phyloP scores from a whole-genome alignment of 1,140 invertebrate species.

The Linepithema humile region DNA sequence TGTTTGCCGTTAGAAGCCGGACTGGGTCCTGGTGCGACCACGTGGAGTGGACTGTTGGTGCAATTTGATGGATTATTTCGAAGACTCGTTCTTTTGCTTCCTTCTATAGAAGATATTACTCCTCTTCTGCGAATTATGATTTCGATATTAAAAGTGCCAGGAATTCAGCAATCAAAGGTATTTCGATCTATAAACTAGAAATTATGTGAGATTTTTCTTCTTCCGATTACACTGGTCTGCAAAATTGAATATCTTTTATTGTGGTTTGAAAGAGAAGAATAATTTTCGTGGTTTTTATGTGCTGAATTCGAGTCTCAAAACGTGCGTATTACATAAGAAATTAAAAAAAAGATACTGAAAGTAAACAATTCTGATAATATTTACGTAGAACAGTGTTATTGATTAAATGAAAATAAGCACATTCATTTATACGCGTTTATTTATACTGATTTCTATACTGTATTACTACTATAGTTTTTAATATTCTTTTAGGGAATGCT shows the following conservation, averaged over 20 bases:
- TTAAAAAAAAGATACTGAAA: too few relatives aligned
- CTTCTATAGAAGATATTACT: conserved; percentile 90
- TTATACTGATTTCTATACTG: too few relatives aligned
- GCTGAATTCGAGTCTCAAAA: too few relatives aligned
- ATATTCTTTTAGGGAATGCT: conserved; percentile 87
- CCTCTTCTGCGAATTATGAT: conserved; percentile 94
- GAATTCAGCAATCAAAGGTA: conserved; percentile 92
- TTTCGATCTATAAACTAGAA: conserved; percentile 21
- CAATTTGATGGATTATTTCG: conserved; percentile 94
- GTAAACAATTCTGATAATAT: too few relatives aligned
- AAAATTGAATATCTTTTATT: too few relatives aligned
- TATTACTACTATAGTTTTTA: background rate
- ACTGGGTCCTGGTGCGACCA: conserved; percentile 87
- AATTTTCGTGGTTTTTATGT: too few relatives aligned
- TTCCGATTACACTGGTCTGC: too few relatives aligned
- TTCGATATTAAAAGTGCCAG: conserved; percentile 93
- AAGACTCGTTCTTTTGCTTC: conserved; percentile 90
- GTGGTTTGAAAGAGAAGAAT: too few relatives aligned
- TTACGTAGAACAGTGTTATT: too few relatives aligned
- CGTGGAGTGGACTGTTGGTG: conserved; percentile 92
- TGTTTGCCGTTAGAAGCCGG: conserved; percentile 94
- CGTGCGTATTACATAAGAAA: too few relatives aligned
- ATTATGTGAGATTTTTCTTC: background rate
- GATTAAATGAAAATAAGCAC: background rate
- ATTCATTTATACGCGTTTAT: background rate